phyloP scores from a whole-genome alignment of 2,888 invertebrate species.

The Eledone cirrhosa region DNA sequence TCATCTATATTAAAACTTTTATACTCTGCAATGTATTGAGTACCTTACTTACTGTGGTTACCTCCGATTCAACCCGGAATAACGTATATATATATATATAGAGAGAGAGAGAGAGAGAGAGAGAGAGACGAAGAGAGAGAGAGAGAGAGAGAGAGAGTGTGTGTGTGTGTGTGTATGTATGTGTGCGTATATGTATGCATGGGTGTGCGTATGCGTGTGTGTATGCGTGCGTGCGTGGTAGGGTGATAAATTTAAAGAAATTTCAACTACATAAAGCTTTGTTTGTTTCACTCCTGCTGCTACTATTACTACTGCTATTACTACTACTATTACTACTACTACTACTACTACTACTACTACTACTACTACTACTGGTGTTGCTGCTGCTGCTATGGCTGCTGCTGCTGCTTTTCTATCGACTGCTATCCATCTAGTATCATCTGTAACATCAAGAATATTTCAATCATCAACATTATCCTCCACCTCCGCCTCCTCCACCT shows the following conservation, averaged over 20 bases:
- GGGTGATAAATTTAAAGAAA: no score
- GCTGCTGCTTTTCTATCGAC: not conserved
- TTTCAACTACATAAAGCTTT: not conserved
- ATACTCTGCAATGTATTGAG: no score
- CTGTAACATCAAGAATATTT: not conserved
- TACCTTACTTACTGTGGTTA: no score
- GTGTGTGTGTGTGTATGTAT: not conserved
- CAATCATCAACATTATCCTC: not conserved
- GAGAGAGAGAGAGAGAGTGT: not conserved
- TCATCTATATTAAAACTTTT: no score
- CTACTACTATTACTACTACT: conserved; percentile 13
- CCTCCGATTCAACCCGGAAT: no score
- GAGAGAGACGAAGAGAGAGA: not conserved
- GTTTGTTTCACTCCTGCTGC: not conserved
- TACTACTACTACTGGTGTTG: no score
- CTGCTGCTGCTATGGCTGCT: no score
- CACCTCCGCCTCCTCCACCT: no score
- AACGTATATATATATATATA: conserved; percentile 18
- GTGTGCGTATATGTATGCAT: not conserved
- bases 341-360: conserved; percentile 13
- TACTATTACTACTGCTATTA: conserved; percentile 13
- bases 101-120: not conserved
- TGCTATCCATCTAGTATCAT: not conserved
- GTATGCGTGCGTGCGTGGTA: no score
- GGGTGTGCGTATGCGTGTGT: not conserved